These are phyloP conservation scores for Gymnopithys bicolor DNA, from an alignment of 2,797 vertebrate species.

Conservation along the genomic window DNA sequence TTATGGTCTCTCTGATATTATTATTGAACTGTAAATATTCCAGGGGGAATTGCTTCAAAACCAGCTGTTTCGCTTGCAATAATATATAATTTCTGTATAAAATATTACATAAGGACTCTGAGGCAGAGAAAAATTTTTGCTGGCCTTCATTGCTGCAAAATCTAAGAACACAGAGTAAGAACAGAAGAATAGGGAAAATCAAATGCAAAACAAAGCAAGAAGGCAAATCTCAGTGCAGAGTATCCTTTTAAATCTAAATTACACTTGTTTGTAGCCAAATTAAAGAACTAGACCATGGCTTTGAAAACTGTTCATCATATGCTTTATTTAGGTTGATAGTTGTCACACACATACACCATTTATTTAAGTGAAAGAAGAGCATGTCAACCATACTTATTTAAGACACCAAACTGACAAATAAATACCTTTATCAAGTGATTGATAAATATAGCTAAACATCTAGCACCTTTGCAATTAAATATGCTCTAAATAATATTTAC, in stretches of 20 bases:
- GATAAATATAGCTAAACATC: not conserved
- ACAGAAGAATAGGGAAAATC: not conserved
- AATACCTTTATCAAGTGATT: not conserved
- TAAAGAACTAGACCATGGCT: constrained; percentile 6
- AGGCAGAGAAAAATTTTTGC: not conserved
- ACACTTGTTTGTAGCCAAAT: constrained; percentile 10
- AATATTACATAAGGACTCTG: not conserved
- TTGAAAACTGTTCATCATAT: constrained; percentile 9
- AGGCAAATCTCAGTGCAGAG: not conserved
- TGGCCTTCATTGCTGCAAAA: not conserved
- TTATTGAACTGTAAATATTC: not conserved
- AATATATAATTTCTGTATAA: not conserved
- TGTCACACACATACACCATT: not conserved
- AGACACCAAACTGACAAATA: not conserved
- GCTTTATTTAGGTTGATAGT: not conserved
- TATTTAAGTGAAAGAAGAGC: not conserved
- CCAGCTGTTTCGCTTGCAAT: not conserved
- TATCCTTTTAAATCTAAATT: constrained; percentile 5
- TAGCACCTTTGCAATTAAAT: not conserved
- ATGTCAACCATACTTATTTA: not conserved
- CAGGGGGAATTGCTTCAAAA: not conserved
- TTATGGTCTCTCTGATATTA: not conserved
- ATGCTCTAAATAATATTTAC: not conserved
- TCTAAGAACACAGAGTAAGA: not conserved
- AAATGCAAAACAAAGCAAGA: not conserved